phyloP scores from a whole-genome alignment of 2,113 vertebrate genomes.

The Micronisus gabar region DNA sequence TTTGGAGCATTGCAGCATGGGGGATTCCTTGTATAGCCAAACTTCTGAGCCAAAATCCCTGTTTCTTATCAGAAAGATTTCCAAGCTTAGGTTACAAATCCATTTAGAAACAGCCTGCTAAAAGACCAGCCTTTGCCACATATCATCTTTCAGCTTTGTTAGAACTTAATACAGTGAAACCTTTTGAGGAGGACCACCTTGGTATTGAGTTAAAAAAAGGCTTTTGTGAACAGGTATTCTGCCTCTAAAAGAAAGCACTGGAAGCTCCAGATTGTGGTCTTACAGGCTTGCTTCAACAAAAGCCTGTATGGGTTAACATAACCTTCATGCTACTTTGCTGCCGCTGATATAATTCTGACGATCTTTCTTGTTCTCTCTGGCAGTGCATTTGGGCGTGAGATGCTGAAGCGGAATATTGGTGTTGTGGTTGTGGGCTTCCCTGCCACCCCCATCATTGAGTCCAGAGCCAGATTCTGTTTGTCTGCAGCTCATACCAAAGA shows the following conservation, averaged over 20 bases:
- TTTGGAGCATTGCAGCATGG: not conserved
- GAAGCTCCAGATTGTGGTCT: not conserved
- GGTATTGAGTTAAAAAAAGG: not conserved
- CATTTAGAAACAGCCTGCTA: slow-evolving; percentile 4
- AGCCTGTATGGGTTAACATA: not conserved
- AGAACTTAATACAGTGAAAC: slow-evolving; percentile 28
- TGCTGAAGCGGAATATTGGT: slow-evolving; percentile 93
- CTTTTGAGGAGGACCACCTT: slow-evolving; percentile 9
- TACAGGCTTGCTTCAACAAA: not conserved
- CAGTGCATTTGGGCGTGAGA: slow-evolving; percentile 94
- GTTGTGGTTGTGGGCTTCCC: slow-evolving; percentile 97
- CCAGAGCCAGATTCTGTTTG: slow-evolving; percentile 94
- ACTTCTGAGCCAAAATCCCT: not conserved
- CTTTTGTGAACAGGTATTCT: slow-evolving; percentile 1
- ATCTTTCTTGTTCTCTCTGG: not conserved
- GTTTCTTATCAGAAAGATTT: not conserved
- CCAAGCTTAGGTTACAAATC: slow-evolving; percentile 20
- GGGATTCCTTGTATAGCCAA: not conserved
- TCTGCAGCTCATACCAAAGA: slow-evolving; percentile 93
- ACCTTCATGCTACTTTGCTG: not conserved
- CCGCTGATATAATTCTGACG: not conserved
- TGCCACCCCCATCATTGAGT: slow-evolving; percentile 95
- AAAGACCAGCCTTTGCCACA: not conserved
- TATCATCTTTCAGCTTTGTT: slow-evolving; percentile 27
- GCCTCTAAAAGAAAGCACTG: not conserved